phyloP scores from a whole-genome alignment of 2,113 vertebrate species.

The Notarius quadriscutis region DNA sequence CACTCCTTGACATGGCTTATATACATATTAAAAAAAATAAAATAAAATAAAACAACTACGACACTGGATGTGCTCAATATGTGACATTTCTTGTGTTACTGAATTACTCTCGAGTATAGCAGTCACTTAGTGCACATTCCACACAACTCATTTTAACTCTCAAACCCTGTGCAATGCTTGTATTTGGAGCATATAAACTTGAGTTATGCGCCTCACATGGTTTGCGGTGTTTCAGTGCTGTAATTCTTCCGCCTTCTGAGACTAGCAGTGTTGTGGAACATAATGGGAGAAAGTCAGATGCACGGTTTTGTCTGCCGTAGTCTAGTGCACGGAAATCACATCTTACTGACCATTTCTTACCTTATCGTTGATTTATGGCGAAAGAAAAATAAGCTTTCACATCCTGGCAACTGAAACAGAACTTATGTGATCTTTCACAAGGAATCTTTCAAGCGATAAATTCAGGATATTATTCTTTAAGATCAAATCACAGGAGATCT shows the following conservation, averaged over 20 bases:
- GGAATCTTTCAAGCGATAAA: background rate
- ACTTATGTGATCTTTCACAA: background rate
- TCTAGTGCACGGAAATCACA: background rate
- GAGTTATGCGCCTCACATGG: conserved; percentile 29
- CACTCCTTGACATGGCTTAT: background rate
- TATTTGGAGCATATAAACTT: conserved; percentile 21
- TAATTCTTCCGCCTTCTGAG: conserved; percentile 12
- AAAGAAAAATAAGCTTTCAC: background rate
- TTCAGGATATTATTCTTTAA: background rate
- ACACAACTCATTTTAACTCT: background rate
- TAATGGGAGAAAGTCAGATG: background rate
- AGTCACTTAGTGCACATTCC: conserved; percentile 9
- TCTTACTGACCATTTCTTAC: background rate
- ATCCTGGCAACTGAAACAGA: background rate
- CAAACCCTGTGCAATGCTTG: background rate
- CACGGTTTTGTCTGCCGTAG: background rate
- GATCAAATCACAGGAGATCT: background rate
- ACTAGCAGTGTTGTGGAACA: conserved; percentile 12
- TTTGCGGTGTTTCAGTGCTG: background rate
- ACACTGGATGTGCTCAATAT: background rate
- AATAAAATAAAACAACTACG: background rate
- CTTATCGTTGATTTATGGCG: background rate
- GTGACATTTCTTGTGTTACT: background rate
- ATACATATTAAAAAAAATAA: too few species aligned
- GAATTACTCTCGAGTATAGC: background rate